Percentiles rank a stretch among this genome's conserved stretches.
These are phyloP conservation scores for Chauna torquata DNA, from an alignment of 2,113 vertebrate genomes.

Conservation along the genomic window DNA sequence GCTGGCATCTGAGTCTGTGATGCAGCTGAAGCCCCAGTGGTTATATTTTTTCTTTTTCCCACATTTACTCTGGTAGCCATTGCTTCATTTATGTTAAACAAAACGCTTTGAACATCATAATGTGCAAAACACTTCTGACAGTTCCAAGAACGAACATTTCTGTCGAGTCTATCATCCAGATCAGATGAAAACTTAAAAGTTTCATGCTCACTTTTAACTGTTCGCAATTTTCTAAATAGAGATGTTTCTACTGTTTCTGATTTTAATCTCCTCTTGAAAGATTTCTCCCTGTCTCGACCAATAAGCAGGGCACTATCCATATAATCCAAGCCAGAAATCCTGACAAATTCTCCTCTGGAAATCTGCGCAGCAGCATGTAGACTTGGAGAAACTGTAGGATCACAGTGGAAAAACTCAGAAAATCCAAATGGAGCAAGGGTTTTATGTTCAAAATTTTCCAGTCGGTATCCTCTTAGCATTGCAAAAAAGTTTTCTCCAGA, in stretches of 20 bases:
- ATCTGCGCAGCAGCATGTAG: slow-evolving; percentile 93
- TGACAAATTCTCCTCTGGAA: slow-evolving; percentile 90
- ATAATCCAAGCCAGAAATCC: slow-evolving; percentile 90
- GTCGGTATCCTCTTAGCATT: slow-evolving; percentile 88
- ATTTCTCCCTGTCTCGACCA: slow-evolving; percentile 87
- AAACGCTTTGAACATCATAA: slow-evolving; percentile 95
- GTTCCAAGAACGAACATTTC: slow-evolving; percentile 78
- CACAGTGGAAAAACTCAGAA: slow-evolving; percentile 87
- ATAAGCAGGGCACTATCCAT: slow-evolving; percentile 85
- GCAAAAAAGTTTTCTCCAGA: slow-evolving; percentile 90
- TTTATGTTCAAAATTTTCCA: slow-evolving; percentile 87
- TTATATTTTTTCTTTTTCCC: slow-evolving; percentile 93
- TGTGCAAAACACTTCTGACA: slow-evolving; percentile 96
- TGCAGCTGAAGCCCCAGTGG: slow-evolving; percentile 93
- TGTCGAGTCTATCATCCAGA: slow-evolving; percentile 84
- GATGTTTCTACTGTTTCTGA: slow-evolving; percentile 90
- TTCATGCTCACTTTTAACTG: slow-evolving; percentile 91
- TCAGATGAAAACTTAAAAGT: slow-evolving; percentile 85
- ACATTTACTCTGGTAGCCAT: slow-evolving; percentile 86
- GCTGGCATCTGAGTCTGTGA: slow-evolving; percentile 80
- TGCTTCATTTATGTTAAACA: slow-evolving; percentile 95
- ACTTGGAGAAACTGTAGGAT: slow-evolving; percentile 87
- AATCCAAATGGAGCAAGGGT: slow-evolving; percentile 82
- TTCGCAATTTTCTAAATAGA: slow-evolving; percentile 89
- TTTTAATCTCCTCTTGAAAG: slow-evolving; percentile 89